Conservation (phyloP, 2,113 vertebrate species). For the Tachuris rubrigastra region DNA sequence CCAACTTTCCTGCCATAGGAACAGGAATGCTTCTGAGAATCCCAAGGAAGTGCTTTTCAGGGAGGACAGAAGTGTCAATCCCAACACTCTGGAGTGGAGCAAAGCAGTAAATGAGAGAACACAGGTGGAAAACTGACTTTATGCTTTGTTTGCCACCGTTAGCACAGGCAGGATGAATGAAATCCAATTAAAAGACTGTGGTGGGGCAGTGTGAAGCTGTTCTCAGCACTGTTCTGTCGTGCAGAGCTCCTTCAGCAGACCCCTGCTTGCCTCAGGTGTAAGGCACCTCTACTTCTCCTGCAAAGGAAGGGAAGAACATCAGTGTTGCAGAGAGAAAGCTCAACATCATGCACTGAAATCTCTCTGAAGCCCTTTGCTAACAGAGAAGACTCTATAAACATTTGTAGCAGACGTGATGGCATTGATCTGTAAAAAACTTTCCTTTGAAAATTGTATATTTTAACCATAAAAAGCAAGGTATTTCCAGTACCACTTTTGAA, state of each 20-base stretch:
- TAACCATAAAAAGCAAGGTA: neutral
- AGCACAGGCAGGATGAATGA: neutral
- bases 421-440: neutral
- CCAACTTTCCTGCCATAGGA: neutral
- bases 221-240: neutral
- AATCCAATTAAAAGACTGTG: neutral
- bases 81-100: neutral
- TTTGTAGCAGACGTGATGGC: neutral
- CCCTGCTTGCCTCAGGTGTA: slow-evolving; percentile 27
- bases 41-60: neutral
- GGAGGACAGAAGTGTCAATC: neutral
- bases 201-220: neutral
- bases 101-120: neutral
- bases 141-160: neutral
- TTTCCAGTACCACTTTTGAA: neutral
- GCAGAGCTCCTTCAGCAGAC: slow-evolving; percentile 19
- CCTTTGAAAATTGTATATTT: neutral
- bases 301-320: neutral
- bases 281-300: slow-evolving; percentile 45
- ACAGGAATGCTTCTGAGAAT: neutral
- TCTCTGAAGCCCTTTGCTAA: neutral
- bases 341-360: neutral
- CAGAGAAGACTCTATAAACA: neutral
- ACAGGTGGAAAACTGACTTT: neutral
- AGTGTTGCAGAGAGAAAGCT: neutral